Evolutionary conservation across 1,140 invertebrate species (phyloP).

Genomic region (Bradynema listronoti): DNA sequence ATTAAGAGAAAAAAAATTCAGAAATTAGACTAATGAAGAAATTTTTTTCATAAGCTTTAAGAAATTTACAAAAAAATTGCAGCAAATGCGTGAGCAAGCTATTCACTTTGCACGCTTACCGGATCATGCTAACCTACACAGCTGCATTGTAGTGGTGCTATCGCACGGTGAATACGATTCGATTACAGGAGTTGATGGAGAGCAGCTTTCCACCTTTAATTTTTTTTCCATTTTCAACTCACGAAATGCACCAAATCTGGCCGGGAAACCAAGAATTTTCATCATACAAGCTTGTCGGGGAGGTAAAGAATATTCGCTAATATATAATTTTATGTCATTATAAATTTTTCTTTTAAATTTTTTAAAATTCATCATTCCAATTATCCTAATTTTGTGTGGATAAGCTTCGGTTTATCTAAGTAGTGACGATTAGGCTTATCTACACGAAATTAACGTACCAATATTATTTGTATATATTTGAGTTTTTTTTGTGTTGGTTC

Average conservation of each 20-base stretch:
- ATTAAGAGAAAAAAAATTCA: neutral
- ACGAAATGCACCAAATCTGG: conserved; percentile 63
- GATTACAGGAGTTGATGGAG: conserved; percentile 52
- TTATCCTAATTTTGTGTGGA: no score
- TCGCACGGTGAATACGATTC: conserved; percentile 53
- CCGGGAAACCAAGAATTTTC: conserved; percentile 70
- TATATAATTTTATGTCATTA: conserved; percentile 7
- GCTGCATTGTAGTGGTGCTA: conserved; percentile 42
- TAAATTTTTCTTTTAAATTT: no score
- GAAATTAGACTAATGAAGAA: neutral
- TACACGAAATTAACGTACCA: no score
- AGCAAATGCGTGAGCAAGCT: conserved; percentile 27
- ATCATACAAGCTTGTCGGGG: conserved; percentile 70
- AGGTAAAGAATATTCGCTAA: conserved; percentile 6
- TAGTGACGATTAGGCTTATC: no score
- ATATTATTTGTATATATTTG: no score
- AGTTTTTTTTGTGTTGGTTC: no score
- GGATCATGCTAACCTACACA: conserved; percentile 18
- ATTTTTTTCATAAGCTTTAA: neutral
- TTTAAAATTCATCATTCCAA: no score
- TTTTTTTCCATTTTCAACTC: conserved; percentile 63
- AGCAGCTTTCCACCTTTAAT: conserved; percentile 32
- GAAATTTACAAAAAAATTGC: neutral
- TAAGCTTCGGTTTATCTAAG: no score
- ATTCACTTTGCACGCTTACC: conserved; percentile 11